Evolutionary conservation across 2,888 invertebrate genomes (phyloP), one percentile per base, ranked within the genome.

Genomic region (Lamproptera curius): DNA sequence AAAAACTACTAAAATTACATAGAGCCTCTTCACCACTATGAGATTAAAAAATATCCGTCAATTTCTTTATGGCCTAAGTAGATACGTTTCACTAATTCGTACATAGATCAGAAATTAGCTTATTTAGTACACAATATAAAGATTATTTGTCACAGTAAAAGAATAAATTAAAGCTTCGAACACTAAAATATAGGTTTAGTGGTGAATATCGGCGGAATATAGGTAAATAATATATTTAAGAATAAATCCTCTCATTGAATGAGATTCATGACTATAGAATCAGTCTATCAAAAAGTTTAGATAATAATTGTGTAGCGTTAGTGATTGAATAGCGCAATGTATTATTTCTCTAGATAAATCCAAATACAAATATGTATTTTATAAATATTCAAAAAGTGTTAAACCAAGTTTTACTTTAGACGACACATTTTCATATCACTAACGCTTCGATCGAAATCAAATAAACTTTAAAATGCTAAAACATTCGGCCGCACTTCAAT

Each of bases 271-370:
- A 57, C 53, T 54, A 55, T 54, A 61, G 63, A 57, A 62, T 74
- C 73, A 76, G 75, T 76, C 74, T 69, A 70, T 67, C 59, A 58
- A 62, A 47, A 61, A 59, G 58, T 58, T 55, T 58, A 54, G 53
- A 57, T 61, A 57, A 51, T 50, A 42, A 26, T 37, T 45, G 43
- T 34, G n/a, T 41, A 50, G 33, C 26, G 45, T 45, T 42, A 50
- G 50, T 50, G 45, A 38, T 41, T 50, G 45, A 11, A 35, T 49
- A 35, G 39, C 42, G 44, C 16, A 41, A 39, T 17, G 23, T 9
- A 28, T 2, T 1, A 35, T n/a, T 15, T 5, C 10, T 20, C 20
- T 8, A 33, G 26, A 11, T 15, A 16, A 2, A 26, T 23, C 34
- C 11, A 11, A 16, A 26, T 26, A n/a, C 17, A 10, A 36, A 11